Evolutionary conservation across 92 coral and sea anemone genomes (phyloP), one percentile per base, ranked within the genome.

Genomic region (Palythoa grandis): DNA sequence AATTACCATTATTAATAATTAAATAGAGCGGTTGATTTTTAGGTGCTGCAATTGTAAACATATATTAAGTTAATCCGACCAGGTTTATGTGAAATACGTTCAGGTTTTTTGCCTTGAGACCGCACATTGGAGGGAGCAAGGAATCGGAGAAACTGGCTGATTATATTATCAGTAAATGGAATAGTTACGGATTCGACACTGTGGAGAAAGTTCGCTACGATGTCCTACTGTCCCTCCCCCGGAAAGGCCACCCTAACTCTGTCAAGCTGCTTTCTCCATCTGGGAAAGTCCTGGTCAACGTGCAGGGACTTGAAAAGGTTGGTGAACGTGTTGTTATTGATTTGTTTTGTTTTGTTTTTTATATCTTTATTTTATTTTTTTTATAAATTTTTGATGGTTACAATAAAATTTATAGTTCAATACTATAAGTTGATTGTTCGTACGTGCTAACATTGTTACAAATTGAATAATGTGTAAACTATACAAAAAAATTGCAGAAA

Each of bases 191-290:
- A 58, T 93, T 95, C 72, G 95, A 95, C 86, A 89, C 90, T 60
- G 96, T 95, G 56, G 98, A 93, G 57, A 89, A 87, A 93, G 89
- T 87, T 25, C 88, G 90, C 22, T 95, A 95, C 65, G 91, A 95
- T 70, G 92, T 93, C 12, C 82, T 93, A 13, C 80, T 95, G 72
- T 92, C 93, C 74, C 79, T 88, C 57, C 95, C 95, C 8, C 95
- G 90, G 60, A 85, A 89, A 71, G 92, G 90, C 53, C 88, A 90
- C 22, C 96, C 96, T 3, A 91, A 87, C 84, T 95, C 87, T 39
- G 93, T 92, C 53, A 91, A 86, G 24, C 84, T 90, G 61, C 73
- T 93, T 20, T 83, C 86, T n/a, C 50, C 90, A 12, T 73, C 66
- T 67, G 69, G 87, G 5, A 56, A 22, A 5, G 93, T 84, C 14